Conservation (phyloP, 2,797 vertebrate species). For the Choloepus didactylus region DNA sequence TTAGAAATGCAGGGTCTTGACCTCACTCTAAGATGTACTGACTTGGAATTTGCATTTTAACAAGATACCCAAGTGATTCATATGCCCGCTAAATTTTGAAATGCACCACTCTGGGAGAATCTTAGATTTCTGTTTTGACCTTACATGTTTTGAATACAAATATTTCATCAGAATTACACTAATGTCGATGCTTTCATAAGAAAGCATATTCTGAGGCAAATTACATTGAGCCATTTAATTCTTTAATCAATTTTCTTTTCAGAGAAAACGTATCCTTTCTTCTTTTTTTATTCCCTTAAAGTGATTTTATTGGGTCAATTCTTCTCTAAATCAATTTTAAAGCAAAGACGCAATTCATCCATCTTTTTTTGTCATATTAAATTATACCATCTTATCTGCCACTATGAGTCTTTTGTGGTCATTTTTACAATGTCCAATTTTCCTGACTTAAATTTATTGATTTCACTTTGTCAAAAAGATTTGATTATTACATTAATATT, state of each 20-base stretch:
- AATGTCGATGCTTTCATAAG: constrained; percentile 1
- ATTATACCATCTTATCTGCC: neutral
- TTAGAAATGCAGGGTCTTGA: neutral
- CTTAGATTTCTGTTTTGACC: neutral
- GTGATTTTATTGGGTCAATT: constrained; percentile 50
- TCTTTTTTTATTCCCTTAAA: constrained; percentile 30
- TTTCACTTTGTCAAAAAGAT: neutral
- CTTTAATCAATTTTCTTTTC: constrained; percentile 65
- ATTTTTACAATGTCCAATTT: neutral
- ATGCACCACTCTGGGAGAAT: neutral
- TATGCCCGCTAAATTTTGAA: neutral
- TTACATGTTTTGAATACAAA: constrained; percentile 38
- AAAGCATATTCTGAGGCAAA: constrained; percentile 57
- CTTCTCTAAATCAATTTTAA: constrained; percentile 49
- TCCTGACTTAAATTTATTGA: constrained; percentile 15
- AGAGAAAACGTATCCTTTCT: neutral
- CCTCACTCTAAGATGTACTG: neutral
- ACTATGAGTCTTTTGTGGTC: neutral
- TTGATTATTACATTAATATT: constrained; percentile 4
- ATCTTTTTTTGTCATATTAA: constrained; percentile 31
- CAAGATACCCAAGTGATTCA: neutral
- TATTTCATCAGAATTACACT: constrained; percentile 56
- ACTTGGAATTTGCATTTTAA: neutral
- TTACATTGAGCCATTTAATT: constrained; percentile 31
- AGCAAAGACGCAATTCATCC: neutral